Percentiles rank a stretch among this genome's conserved stretches.
These are phyloP conservation scores for Laticauda colubrina DNA, from an alignment of 2,113 vertebrate genomes.

Conservation along the genomic window DNA sequence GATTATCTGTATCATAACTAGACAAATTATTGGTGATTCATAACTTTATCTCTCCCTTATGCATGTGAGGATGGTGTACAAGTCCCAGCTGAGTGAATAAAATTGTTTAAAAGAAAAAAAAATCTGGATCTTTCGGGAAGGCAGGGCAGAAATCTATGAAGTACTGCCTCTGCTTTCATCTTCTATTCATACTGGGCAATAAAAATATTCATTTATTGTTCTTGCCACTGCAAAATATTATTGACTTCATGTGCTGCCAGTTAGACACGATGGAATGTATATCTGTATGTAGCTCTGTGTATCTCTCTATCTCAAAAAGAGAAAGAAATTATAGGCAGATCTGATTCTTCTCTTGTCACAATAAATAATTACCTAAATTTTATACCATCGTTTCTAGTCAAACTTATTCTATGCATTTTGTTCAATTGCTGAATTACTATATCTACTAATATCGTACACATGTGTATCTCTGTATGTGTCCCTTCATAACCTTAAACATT, in stretches of 20 bases:
- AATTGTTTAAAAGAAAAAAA: not conserved
- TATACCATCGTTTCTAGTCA: too few relatives aligned
- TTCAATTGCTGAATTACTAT: not conserved
- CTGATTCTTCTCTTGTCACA: not conserved
- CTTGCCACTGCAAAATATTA: not conserved
- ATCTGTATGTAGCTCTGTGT: not conserved
- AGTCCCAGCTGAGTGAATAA: not conserved
- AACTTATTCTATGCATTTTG: not conserved
- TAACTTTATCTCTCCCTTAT: not conserved
- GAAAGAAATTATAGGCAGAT: not conserved
- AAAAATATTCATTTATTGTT: not conserved
- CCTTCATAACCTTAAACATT: not conserved
- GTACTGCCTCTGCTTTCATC: not conserved
- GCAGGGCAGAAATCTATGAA: not conserved
- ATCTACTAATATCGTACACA: not conserved
- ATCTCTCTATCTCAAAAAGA: not conserved
- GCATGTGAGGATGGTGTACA: not conserved
- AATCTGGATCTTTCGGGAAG: not conserved
- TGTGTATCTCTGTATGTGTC: not conserved
- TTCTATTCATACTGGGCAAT: not conserved
- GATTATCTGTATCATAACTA: not conserved
- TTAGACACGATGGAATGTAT: not conserved
- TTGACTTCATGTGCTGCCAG: not conserved
- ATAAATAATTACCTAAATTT: not conserved
- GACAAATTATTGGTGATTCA: not conserved